Base-by-base conservation (phyloP, 2,113 vertebrate genomes). In the Riparia riparia region DNA sequence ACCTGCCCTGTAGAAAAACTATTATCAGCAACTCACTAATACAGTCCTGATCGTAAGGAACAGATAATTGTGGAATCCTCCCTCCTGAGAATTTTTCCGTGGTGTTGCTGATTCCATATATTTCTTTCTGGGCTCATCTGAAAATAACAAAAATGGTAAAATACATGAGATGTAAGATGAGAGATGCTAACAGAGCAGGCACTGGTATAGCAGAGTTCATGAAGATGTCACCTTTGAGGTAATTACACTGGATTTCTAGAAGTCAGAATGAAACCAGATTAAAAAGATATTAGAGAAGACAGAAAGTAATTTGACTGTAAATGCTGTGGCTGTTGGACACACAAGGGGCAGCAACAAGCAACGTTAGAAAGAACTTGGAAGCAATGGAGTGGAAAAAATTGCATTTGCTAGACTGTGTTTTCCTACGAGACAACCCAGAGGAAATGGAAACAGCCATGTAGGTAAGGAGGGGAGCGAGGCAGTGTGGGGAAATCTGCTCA, bases 221-320 rank as follows among this genome's bases (percentile, higher is more conserved):
- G 42, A 37, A 96, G 70, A 71, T 58, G 94, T 81, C 94, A 77
- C 70, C 78, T 86, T 63, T 81, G 81, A 93, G 71, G 84, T 69
- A 0, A 88, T 60, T 71, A 34, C 26, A 82, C 3, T 19, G 78
- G 74, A 91, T 86, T 89, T 92, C 71, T 82, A 14, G 47, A 88
- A 76, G 53, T 50, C 89, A 88, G 76, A 89, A 63, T 11, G 24
- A 53, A 95, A 72, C 39, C 17, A 21, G 34, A 66, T 39, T 60
- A 57, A 87, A 76, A 87, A 60, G 74, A 53, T 50, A 96, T 91
- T 31, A 91, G 84, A 91, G 41, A 53, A 78, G 96, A 95, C 94
- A 95, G 80, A 71, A 66, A 83, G 63, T 63, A 61, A 95, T 78
- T 53, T 79, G 80, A 85, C 68, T 86, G 64, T 68, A 73, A 96